Conservation (phyloP, 1,140 invertebrate genomes). For the Kradibia gibbosae region DNA sequence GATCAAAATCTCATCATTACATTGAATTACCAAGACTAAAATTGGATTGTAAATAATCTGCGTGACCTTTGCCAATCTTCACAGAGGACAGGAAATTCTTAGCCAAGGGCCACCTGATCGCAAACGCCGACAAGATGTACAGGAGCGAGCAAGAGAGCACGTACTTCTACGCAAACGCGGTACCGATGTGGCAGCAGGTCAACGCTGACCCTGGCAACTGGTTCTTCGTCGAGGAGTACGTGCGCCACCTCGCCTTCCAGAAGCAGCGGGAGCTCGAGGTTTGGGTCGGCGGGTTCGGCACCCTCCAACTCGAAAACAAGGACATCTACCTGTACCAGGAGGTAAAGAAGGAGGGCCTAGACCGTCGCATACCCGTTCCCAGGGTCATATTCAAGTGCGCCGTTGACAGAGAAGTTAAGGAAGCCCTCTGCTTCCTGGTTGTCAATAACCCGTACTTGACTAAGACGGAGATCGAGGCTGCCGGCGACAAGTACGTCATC, state of each 20-base stretch:
- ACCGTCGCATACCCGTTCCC: slow-evolving; percentile 57
- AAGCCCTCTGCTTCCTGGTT: slow-evolving; percentile 74
- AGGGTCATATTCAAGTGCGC: slow-evolving; percentile 75
- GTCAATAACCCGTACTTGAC: slow-evolving; percentile 77
- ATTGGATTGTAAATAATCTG: too few species aligned
- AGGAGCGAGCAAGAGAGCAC: slow-evolving; percentile 77
- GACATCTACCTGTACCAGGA: slow-evolving; percentile 1
- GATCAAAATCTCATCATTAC: too few species aligned
- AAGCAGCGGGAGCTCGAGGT: slow-evolving; percentile 62
- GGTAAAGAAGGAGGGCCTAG: not conserved
- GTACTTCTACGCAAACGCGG: slow-evolving; percentile 78
- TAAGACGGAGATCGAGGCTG: not conserved
- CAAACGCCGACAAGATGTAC: slow-evolving; percentile 79
- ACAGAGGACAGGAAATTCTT: slow-evolving; percentile 59
- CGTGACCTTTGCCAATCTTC: too few species aligned
- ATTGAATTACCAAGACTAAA: too few species aligned
- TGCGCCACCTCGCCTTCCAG: slow-evolving; percentile 61
- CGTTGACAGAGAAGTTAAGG: slow-evolving; percentile 68
- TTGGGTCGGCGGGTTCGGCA: slow-evolving; percentile 73
- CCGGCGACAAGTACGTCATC: not conserved
- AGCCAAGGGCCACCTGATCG: slow-evolving; percentile 79
- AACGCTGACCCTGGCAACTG: slow-evolving; percentile 77
- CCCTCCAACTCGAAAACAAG: slow-evolving; percentile 16
- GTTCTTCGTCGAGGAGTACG: slow-evolving; percentile 71
- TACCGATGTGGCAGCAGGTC: slow-evolving; percentile 48